phyloP scores from a whole-genome alignment of 2,113 vertebrate genomes.

The Odobenus rosmarus region DNA sequence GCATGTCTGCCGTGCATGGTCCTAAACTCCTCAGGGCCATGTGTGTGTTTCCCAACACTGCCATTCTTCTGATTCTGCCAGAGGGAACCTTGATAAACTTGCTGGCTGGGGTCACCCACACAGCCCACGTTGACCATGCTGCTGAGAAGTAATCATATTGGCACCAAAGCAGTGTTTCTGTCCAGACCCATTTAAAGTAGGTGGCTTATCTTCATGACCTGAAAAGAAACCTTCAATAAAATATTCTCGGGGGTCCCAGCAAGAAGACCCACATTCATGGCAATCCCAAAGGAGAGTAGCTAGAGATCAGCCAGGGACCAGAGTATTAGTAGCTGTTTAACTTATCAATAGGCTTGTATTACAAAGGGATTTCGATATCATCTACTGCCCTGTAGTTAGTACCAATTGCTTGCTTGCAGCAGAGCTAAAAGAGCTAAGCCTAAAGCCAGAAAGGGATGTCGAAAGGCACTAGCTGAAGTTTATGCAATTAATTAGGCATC shows the following conservation, averaged over 20 bases:
- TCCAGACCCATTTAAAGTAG: background rate
- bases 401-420: background rate
- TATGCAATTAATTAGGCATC: background rate
- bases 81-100: background rate
- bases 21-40: background rate
- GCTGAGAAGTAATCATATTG: background rate
- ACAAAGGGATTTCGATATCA: background rate
- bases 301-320: background rate
- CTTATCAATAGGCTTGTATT: accelerated
- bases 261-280: background rate
- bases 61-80: background rate
- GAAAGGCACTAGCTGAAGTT: background rate
- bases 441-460: background rate
- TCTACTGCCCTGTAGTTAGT: background rate
- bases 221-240: background rate
- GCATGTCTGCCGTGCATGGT: background rate
- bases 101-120: too few species aligned
- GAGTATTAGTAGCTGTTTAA: background rate
- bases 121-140: accelerated
- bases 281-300: accelerated
- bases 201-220: background rate
- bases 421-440: background rate
- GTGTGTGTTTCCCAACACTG: background rate
- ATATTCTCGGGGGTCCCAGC: background rate
- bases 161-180: background rate